These are phyloP conservation scores for Colistium nudipinnis DNA, from an alignment of 2,113 vertebrate genomes.

Conservation along the genomic window DNA sequence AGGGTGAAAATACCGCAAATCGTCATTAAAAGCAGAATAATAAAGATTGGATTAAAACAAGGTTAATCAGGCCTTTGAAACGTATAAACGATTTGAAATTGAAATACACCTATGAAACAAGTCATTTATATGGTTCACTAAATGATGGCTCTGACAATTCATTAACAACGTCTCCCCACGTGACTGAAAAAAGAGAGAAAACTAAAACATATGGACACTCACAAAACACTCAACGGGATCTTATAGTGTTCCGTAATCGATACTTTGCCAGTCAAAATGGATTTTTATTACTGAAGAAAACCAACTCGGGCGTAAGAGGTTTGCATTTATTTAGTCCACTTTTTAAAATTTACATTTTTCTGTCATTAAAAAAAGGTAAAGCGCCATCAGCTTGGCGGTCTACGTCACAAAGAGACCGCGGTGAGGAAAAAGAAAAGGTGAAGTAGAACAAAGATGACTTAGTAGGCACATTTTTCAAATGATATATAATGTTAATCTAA, in stretches of 20 bases:
- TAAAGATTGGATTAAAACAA: neutral
- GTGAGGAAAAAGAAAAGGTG: slow-evolving; percentile 64
- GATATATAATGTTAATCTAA: slow-evolving; percentile 71
- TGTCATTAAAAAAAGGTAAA: slow-evolving; percentile 82
- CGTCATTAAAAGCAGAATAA: neutral
- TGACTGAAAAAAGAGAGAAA: too few species aligned
- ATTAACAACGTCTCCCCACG: too few species aligned
- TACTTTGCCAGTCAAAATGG: neutral
- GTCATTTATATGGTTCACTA: too few species aligned
- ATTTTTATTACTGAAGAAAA: slow-evolving; percentile 3
- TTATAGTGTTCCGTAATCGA: too few species aligned
- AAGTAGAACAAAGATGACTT: slow-evolving; percentile 70
- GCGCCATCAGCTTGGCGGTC: slow-evolving; percentile 76
- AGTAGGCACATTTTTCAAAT: slow-evolving; percentile 75
- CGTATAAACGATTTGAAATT: neutral
- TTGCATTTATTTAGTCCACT: slow-evolving; percentile 83
- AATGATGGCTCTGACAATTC: too few species aligned
- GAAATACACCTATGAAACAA: too few species aligned
- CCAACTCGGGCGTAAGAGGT: slow-evolving; percentile 49
- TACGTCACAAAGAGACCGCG: slow-evolving; percentile 69
- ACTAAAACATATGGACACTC: too few species aligned
- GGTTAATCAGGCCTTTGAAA: neutral
- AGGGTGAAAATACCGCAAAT: neutral
- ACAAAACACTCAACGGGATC: too few species aligned
- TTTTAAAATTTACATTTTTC: slow-evolving; percentile 81